Base-by-base conservation (phyloP, 2,797 vertebrate species). In the Glyptemys insculpta region DNA sequence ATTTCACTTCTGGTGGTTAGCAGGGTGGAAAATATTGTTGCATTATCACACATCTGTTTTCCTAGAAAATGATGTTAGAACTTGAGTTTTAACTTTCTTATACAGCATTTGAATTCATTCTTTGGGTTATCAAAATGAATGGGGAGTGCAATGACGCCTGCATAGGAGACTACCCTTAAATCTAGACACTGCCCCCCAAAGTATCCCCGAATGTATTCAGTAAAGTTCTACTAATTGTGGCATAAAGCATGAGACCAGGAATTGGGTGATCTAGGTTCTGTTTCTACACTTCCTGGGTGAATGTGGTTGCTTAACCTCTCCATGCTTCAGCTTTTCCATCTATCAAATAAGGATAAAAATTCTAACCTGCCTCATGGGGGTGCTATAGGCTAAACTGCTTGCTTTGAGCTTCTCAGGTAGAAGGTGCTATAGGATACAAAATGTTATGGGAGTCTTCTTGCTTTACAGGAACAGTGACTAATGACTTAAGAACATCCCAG, bases 391-490 rank as follows among this genome's bases (percentile, higher is more conserved):
- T 50, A 12, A 0, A 1, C 41, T 83, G n/a, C 84, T 97, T 92
- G 89, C 81, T 95, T 94, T 90, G 44, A 16, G 92, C 87, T 96
- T 79, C 74, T 29, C 29, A 29, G 25, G 27, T 31, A 27, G 25
- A 78, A 78, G 41, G 14, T 47, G 74, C 44, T 49, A 15, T 29
- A 49, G 25, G 74, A 49, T 78, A 49, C 91, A 91, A 92, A 94
- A 97, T 94, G 92, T 94, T 89, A 97, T 91, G 54, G 3, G 34
- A 92, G 56, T 92, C 90, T 93, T 95, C 87, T 98, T 95, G 62
- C 92, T 96, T 98, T 95, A 12, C 97, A 98, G 98, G 98, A 98
- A 90, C 98, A 98, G 96, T 98, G 97, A 98, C 94, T 88, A 82
- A 87, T 83, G 65, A 82, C 95, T 54, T 80, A 81, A 97, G 96